phyloP scores from a whole-genome alignment of 2,888 invertebrate genomes.

The Anthophora plumipes region DNA sequence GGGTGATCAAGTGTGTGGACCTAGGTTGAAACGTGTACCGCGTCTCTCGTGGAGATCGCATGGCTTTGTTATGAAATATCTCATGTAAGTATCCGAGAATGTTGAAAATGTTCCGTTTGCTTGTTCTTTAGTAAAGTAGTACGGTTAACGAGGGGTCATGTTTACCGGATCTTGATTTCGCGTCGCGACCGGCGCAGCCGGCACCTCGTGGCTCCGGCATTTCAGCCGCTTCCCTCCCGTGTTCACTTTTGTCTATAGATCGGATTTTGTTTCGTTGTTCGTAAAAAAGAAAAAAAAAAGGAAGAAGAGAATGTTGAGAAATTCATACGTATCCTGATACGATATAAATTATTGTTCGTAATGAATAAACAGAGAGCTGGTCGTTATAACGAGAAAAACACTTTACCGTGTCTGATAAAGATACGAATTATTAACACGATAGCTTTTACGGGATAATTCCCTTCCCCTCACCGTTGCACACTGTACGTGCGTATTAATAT shows the following conservation, averaged over 20 bases:
- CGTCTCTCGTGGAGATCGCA: constrained; percentile 37
- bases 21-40: constrained; percentile 15
- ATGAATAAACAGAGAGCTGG: constrained; percentile 1
- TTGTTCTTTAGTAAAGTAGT: not conserved
- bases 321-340: too few relatives aligned
- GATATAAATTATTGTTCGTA: not conserved
- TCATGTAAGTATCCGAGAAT: constrained; percentile 65
- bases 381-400: not conserved
- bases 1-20: constrained; percentile 41
- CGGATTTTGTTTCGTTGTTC: not conserved
- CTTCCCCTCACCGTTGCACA: too few relatives aligned
- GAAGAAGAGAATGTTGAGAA: not conserved
- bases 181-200: constrained; percentile 16
- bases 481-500: constrained; percentile 1
- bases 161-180: constrained; percentile 21
- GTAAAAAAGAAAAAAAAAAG: too few relatives aligned
- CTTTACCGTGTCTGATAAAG: not conserved
- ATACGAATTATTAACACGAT: constrained; percentile 21
- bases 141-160: not conserved
- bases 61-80: constrained; percentile 71
- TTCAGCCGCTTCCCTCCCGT: not conserved
- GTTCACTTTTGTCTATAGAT: not conserved
- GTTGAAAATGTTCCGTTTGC: not conserved
- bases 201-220: constrained; percentile 40
- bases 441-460: constrained; percentile 19